phyloP scores from a whole-genome alignment of 2,113 vertebrate genomes.

The Psophia crepitans region DNA sequence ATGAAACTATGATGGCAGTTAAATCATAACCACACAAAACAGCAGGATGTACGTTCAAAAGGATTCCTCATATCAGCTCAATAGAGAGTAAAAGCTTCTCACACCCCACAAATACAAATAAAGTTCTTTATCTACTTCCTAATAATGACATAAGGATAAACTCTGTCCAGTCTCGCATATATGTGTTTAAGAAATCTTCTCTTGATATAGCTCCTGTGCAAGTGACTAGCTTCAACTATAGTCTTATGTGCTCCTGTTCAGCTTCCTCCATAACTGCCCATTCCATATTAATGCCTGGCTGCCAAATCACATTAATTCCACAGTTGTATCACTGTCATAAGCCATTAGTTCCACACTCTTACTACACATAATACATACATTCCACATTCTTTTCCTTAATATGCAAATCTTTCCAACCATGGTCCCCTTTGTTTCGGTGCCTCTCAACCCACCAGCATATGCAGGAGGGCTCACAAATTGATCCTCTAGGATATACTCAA shows the following conservation, averaged over 20 bases:
- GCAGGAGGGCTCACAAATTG: not conserved
- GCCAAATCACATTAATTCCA: conserved; percentile 56
- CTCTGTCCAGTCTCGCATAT: not conserved
- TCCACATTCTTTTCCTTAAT: conserved; percentile 57
- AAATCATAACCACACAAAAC: conserved; percentile 1
- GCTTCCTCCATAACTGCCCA: not conserved
- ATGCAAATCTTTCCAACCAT: conserved; percentile 56
- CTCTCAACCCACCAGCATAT: not conserved
- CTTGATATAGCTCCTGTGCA: not conserved
- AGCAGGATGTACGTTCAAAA: conserved; percentile 14
- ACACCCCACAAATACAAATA: conserved; percentile 33
- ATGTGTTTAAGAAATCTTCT: not conserved
- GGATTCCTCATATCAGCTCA: conserved; percentile 6
- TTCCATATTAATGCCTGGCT: conserved; percentile 27
- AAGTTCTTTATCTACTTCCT: conserved; percentile 32
- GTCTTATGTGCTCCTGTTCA: not conserved
- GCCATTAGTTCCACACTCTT: conserved; percentile 59
- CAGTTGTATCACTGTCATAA: conserved; percentile 55
- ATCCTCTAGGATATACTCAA: conserved; percentile 1
- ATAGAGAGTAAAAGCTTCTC: conserved; percentile 7
- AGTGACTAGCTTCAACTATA: not conserved
- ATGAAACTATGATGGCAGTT: not conserved
- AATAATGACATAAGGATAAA: conserved; percentile 18
- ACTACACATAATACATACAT: conserved; percentile 50
- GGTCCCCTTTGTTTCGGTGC: conserved; percentile 16